Conservation (phyloP, 1,140 invertebrate species). For the Homarus americanus region DNA sequence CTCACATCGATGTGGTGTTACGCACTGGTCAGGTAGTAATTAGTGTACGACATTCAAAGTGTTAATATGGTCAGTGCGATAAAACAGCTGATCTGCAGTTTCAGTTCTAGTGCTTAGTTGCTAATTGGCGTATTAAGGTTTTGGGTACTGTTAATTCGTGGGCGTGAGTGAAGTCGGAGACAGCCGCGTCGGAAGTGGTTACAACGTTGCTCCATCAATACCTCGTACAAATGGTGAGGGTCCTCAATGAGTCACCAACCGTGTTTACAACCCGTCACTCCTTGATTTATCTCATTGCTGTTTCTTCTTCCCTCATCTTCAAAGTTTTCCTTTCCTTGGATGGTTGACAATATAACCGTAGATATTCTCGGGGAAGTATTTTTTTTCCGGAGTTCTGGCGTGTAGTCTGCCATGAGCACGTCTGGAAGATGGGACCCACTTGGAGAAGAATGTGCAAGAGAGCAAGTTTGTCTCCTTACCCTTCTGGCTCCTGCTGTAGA, state of each 20-base stretch:
- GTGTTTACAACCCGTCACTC: background rate
- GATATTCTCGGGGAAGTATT: background rate
- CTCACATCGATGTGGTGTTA: too few species aligned
- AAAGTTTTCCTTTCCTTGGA: background rate
- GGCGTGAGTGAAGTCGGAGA: too few species aligned
- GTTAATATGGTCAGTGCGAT: too few species aligned
- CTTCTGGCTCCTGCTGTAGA: background rate
- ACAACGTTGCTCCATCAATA: too few species aligned
- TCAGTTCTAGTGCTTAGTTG: too few species aligned
- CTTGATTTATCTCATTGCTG: background rate
- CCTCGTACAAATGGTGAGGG: conserved; percentile 4
- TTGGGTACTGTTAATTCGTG: too few species aligned
- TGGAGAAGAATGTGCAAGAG: background rate
- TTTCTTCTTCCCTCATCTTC: background rate
- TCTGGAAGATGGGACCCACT: background rate
- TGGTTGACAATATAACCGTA: background rate
- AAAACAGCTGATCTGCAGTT: too few species aligned
- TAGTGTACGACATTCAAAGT: too few species aligned
- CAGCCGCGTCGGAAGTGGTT: too few species aligned
- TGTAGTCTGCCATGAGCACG: background rate
- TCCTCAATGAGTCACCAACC: background rate
- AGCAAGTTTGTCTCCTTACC: background rate
- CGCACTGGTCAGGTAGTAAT: too few species aligned
- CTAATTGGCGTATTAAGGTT: too few species aligned
- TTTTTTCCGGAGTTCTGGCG: background rate